Evolutionary conservation across 2,888 invertebrate genomes (phyloP), one percentile per base, ranked within the genome.

Genomic region (Exephanes ischioxanthus): DNA sequence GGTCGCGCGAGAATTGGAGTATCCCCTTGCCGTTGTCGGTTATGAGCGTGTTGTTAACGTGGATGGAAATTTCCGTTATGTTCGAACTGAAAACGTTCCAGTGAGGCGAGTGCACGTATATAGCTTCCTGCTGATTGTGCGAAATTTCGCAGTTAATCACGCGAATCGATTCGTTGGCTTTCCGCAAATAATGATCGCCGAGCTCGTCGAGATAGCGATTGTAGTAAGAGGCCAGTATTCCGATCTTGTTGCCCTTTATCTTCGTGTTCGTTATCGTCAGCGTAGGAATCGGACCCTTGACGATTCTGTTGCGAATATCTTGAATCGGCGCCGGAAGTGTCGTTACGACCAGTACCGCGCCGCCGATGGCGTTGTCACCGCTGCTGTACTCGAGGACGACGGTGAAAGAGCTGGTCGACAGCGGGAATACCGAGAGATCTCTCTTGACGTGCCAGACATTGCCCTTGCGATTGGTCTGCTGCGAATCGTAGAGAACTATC

Each of bases 381-480:
- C 98, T 98, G 87, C 95, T 95, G 91, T 98, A 98, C 86, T 97
- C 96, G 58, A 98, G 92, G 0, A 97, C 96, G 53, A 98, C 95
- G 6, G 97, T 97, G 92, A 97, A 98, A 86, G 97, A 97, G 88
- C 96, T 97, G 78, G 98, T 98, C 0, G 98, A 97, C 0, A 97
- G 96, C 0, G 99, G 99, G 92, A 99, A 99, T 16, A 97, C 96
- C 0, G 97, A 97, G 80, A 98, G 94, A 94, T 99, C 99, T 45
- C 97, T 95, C 89, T 97, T 96, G 0, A 98, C 94, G 89, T 96
- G 95, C 98, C 98, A 99, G 76, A 96, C 94, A 72, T 96, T 96
- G 26, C 96, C 96, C 30, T 95, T 95, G 0, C 76, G 37, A 30
- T 85, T 84, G 2, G 41, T 75, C n/a, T 96, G 96, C 90, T 96